phyloP scores from a whole-genome alignment of 2,888 invertebrate genomes.

The Thalpophila matura region DNA sequence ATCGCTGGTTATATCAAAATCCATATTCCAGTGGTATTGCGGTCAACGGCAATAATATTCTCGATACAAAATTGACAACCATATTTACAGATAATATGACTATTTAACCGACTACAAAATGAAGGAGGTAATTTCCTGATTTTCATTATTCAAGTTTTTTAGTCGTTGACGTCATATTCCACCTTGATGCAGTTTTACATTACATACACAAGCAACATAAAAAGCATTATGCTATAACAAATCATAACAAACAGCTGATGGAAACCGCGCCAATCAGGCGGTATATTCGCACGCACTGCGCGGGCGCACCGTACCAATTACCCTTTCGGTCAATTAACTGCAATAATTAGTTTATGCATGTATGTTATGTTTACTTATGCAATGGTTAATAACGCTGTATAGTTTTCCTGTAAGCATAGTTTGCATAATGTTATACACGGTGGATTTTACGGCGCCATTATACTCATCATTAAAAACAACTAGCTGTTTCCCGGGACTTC shows the following conservation, averaged over 20 bases:
- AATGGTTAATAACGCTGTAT: slow-evolving; percentile 39
- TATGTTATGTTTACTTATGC: slow-evolving; percentile 52
- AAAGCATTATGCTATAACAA: slow-evolving; percentile 21
- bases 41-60: not conserved
- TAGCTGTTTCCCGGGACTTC: too few species aligned
- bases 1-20: slow-evolving; percentile 1
- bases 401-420: too few species aligned
- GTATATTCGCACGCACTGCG: slow-evolving; percentile 25
- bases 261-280: slow-evolving; percentile 44
- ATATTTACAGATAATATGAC: not conserved
- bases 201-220: slow-evolving; percentile 1
- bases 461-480: too few species aligned
- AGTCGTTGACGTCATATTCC: too few species aligned
- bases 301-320: slow-evolving; percentile 23
- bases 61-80: not conserved
- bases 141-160: not conserved
- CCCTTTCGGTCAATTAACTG: slow-evolving; percentile 48
- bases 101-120: not conserved
- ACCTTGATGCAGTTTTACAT: too few species aligned
- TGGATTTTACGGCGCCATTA: too few species aligned
- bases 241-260: slow-evolving; percentile 22
- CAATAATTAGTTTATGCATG: slow-evolving; percentile 37
- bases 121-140: too few species aligned
- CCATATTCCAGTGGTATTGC: not conserved
- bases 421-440: too few species aligned